Base-by-base conservation (phyloP, 2,888 invertebrate genomes). In the Galeruca laticollis region DNA sequence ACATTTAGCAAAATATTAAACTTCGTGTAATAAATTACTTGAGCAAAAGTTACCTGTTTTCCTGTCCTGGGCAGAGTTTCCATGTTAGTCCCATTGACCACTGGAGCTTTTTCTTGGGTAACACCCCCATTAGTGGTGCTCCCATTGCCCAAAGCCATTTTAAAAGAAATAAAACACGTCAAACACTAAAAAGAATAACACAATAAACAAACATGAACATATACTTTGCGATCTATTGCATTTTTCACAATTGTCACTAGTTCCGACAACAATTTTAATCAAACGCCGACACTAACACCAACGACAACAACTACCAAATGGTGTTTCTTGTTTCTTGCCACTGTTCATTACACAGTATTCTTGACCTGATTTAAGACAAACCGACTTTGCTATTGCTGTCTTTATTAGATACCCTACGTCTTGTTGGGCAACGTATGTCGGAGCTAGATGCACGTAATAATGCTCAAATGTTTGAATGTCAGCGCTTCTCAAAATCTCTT, bases 1-100 rank as follows among this genome's bases (percentile, higher is more conserved):
- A 35, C 31, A 26, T 40, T 47, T 54, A 26, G 6, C 26, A 26
- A 33, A 60, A 35, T 33, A 47, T n/a, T n/a, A 26, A 69, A 60
- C 43, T 21, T 56, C 56, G 21, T 49, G 21, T 54, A 18, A 18
- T 56, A 26, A 10, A 47, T 37, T 64, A 59, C 40, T 54, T 40
- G 33, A 60, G 37, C 10, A 47, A 6, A 15, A 18, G 69, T 70
- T 85, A 89, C 89, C 87, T 89, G 88, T 84, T 89, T 89, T 75
- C 87, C 88, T 71, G 87, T 84, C 74, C 89, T 86, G 47, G 88
- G 89, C 73, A 89, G 82, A 43, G 89, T 89, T 83, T 89, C 89
- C 85, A 88, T 88, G 81, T 88, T 88, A 73, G 88, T 88, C 73
- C 89, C 89, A 80, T 88, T 88, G 75, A 89, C 89, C 68, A 89